Percentiles rank a stretch among this genome's conserved stretches.
Evolutionary conservation across 2,797 vertebrate genomes (phyloP).

Genomic region (Argyrosomus regius): DNA sequence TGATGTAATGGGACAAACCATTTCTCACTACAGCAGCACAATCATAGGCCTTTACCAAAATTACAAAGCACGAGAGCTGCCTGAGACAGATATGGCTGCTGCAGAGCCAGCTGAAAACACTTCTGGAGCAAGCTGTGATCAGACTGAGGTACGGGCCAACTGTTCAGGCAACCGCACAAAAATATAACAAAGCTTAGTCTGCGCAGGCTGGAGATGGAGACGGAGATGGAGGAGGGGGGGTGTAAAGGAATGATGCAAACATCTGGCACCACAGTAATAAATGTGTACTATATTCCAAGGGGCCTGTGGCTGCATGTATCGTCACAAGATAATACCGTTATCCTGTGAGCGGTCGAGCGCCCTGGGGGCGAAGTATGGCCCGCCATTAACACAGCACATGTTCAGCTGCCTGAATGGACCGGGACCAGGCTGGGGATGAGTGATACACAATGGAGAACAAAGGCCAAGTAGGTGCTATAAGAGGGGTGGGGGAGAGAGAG

Average conservation of each 20-base stretch:
- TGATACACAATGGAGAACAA: conserved; percentile 69
- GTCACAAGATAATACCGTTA: conserved; percentile 23
- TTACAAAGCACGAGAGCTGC: conserved; percentile 29
- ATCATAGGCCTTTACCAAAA: conserved; percentile 28
- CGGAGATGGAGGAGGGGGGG: neutral
- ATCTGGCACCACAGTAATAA: conserved; percentile 9
- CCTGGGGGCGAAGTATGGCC: conserved; percentile 47
- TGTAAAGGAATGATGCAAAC: conserved; percentile 7
- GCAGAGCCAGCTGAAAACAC: conserved; percentile 36
- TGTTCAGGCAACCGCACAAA: conserved; percentile 24
- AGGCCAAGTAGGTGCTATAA: conserved; percentile 59
- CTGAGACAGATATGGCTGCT: conserved; percentile 38
- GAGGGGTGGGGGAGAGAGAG: conserved; percentile 47
- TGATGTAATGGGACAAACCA: conserved; percentile 7
- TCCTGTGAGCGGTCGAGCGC: conserved; percentile 31
- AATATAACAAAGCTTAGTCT: conserved; percentile 17
- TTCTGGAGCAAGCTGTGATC: conserved; percentile 22
- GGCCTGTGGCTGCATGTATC: conserved; percentile 5
- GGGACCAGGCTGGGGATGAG: conserved; percentile 58
- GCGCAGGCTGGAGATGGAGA: neutral
- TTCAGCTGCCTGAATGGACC: conserved; percentile 70
- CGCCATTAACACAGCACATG: conserved; percentile 69
- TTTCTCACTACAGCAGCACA: conserved; percentile 32
- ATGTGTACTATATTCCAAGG: conserved; percentile 10
- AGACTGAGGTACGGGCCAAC: conserved; percentile 7